These are phyloP conservation scores for Carlito syrichta DNA, from an alignment of 2,113 vertebrate genomes.

Conservation along the genomic window DNA sequence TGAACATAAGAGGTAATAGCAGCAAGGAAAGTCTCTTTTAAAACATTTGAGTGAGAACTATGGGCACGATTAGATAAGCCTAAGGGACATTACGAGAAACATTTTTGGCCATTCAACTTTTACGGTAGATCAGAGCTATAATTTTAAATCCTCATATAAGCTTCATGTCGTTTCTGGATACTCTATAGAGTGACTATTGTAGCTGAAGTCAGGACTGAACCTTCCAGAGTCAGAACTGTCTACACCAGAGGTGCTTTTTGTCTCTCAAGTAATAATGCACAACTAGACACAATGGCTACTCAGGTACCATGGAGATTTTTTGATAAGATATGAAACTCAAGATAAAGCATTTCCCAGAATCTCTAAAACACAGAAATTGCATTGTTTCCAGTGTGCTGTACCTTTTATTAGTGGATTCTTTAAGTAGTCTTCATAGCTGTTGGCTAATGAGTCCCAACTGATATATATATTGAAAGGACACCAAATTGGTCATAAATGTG, in stretches of 20 bases:
- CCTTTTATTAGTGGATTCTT: conserved; percentile 10
- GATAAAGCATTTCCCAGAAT: conserved; percentile 4
- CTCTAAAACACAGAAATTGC: not conserved
- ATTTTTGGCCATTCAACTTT: not conserved
- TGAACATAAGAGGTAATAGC: not conserved
- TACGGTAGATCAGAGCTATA: not conserved
- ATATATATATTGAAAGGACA: not conserved
- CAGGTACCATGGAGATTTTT: not conserved
- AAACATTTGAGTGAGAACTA: conserved; percentile 23
- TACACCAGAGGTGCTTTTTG: not conserved
- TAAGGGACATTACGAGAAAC: not conserved
- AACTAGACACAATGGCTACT: not conserved
- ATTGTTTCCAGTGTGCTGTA: not conserved
- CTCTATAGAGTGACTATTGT: not conserved
- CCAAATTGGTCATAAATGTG: not conserved
- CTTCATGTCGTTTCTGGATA: not conserved
- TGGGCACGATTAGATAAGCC: not conserved
- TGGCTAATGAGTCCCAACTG: conserved; percentile 29
- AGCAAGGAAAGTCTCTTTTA: not conserved
- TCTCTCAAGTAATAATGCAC: conserved; percentile 45
- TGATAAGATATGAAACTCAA: conserved; percentile 32
- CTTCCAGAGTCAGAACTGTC: not conserved
- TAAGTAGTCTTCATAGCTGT: not conserved
- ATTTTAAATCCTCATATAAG: not conserved
- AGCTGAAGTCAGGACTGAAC: not conserved